A percentile compares a stretch with the other conserved stretches of the same genome.
These are phyloP conservation scores for Platichthys stellatus DNA, from an alignment of 2,113 vertebrate species.

Conservation along the genomic window DNA sequence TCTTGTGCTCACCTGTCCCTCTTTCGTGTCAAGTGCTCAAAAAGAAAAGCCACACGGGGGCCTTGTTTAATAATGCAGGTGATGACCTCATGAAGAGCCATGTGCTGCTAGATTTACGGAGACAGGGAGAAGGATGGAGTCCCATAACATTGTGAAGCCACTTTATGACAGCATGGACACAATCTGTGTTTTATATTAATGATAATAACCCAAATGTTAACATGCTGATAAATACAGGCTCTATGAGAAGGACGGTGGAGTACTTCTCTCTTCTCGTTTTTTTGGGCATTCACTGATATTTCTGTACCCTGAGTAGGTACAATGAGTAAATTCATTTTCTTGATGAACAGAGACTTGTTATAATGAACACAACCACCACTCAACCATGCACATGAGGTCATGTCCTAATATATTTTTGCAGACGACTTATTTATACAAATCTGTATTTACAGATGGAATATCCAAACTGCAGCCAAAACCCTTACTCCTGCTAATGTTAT, in stretches of 20 bases:
- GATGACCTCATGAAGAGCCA: conserved; percentile 20
- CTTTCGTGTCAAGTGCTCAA: conserved; percentile 22
- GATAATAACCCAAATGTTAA: not conserved
- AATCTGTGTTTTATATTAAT: not conserved
- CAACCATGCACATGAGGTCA: conserved; percentile 45
- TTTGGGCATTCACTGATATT: not conserved
- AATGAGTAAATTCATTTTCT: conserved; percentile 11
- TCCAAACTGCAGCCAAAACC: conserved; percentile 28
- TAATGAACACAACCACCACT: conserved; percentile 45
- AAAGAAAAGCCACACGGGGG: conserved; percentile 2
- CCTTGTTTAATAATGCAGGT: conserved; percentile 32
- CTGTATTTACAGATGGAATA: conserved; percentile 40
- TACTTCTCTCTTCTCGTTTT: not conserved
- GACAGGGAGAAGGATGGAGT: not conserved
- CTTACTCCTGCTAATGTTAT: not conserved
- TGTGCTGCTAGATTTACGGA: not conserved
- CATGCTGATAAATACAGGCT: too few species aligned
- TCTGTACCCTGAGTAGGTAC: too few species aligned
- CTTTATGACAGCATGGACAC: not conserved
- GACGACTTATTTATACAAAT: conserved; percentile 56
- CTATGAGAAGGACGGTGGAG: too few species aligned
- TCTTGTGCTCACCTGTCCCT: conserved; percentile 2
- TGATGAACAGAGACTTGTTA: conserved; percentile 19
- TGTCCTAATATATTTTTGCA: conserved; percentile 58
- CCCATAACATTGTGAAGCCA: not conserved